Conservation (phyloP, 2,888 invertebrate species). For the Shargacucullia verbasci region DNA sequence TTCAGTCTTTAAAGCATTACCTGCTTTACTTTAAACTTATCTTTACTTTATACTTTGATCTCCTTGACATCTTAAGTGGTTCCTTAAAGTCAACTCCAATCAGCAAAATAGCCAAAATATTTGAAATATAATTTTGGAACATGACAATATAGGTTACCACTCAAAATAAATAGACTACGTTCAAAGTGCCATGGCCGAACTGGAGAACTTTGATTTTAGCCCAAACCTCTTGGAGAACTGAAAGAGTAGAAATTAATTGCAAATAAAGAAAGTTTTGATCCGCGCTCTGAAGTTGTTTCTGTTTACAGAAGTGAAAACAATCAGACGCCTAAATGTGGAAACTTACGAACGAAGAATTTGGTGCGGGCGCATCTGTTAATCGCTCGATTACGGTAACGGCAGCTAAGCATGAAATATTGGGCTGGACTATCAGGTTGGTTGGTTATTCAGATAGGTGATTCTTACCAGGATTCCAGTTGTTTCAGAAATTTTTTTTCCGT, state of each 20-base stretch:
- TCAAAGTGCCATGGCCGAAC: constrained; percentile 27
- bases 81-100: neutral
- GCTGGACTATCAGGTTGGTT: too few relatives aligned
- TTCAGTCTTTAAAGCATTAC: too few relatives aligned
- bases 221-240: constrained; percentile 42
- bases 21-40: too few relatives aligned
- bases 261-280: constrained; percentile 62
- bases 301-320: constrained; percentile 60
- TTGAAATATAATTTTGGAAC: constrained; percentile 18
- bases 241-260: constrained; percentile 63
- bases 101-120: constrained; percentile 9
- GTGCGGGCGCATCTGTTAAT: constrained; percentile 8
- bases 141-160: constrained; percentile 9
- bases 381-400: neutral
- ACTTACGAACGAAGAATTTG: constrained; percentile 16
- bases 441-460: too few relatives aligned
- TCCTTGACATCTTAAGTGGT: too few relatives aligned
- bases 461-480: too few relatives aligned
- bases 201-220: constrained; percentile 48
- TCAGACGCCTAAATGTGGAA: constrained; percentile 49
- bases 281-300: constrained; percentile 54
- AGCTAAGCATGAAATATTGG: neutral
- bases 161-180: constrained; percentile 43
- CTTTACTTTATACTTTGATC: too few relatives aligned
- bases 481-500: too few relatives aligned